Conservation (phyloP, 2,113 vertebrate genomes). For the Sisor rabdophorus region DNA sequence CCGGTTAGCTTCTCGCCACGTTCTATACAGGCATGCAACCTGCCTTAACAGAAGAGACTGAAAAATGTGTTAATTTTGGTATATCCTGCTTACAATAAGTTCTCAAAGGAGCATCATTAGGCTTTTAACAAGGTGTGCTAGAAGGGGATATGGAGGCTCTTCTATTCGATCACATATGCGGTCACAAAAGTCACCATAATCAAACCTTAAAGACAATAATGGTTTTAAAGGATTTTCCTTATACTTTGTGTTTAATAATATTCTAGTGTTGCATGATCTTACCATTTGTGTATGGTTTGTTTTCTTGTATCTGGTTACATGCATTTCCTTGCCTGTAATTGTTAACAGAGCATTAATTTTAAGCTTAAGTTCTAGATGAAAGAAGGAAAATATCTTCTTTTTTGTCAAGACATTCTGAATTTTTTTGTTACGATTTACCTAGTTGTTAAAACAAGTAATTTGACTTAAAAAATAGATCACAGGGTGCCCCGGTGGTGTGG, state of each 20-base stretch:
- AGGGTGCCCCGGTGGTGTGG: neutral
- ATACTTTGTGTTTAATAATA: neutral
- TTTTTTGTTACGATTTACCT: neutral
- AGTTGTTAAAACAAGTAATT: neutral
- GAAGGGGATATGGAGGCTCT: neutral
- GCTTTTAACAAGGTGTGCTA: neutral
- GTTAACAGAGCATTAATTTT: neutral
- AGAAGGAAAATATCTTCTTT: neutral
- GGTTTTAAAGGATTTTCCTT: neutral
- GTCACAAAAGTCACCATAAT: slow-evolving; percentile 16
- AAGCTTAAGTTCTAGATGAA: neutral
- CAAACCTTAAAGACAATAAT: slow-evolving; percentile 4
- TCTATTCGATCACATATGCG: neutral
- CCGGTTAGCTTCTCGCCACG: neutral
- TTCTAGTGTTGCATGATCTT: neutral
- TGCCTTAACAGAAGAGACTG: neutral
- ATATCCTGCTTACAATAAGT: slow-evolving; percentile 1
- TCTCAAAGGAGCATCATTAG: slow-evolving; percentile 24
- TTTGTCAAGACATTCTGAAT: neutral
- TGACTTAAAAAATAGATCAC: neutral
- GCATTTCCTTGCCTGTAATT: neutral
- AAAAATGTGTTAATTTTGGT: slow-evolving; percentile 6
- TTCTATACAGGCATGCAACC: neutral
- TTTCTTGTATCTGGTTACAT: neutral
- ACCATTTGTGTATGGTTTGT: neutral